These are phyloP conservation scores for Eubucco bourcierii DNA, from an alignment of 2,113 vertebrate genomes.

Conservation along the genomic window DNA sequence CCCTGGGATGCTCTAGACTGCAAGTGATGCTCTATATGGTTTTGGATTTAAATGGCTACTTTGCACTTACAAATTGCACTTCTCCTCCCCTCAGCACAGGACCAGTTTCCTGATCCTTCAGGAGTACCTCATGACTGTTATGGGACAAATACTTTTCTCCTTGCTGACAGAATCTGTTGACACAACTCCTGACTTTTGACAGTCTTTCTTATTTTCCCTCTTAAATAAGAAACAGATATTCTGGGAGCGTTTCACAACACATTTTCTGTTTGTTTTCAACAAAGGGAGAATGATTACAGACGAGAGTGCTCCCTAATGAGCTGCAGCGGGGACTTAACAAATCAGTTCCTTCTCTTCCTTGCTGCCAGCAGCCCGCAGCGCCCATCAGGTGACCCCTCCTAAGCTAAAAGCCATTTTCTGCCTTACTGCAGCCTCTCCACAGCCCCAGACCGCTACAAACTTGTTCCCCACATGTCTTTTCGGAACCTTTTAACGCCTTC, in stretches of 20 bases:
- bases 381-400: neutral
- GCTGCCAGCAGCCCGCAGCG: neutral
- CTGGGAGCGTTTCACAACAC: slow-evolving; percentile 26
- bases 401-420: neutral
- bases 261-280: slow-evolving; percentile 47
- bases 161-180: slow-evolving; percentile 30
- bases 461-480: neutral
- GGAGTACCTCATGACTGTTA: neutral
- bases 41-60: neutral
- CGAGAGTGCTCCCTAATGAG: neutral
- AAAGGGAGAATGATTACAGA: slow-evolving; percentile 47
- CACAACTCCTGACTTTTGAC: neutral
- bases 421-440: neutral
- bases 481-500: neutral
- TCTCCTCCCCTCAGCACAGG: neutral
- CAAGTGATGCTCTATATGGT: neutral
- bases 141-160: slow-evolving; percentile 12
- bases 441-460: neutral
- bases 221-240: slow-evolving; percentile 51
- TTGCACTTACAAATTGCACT: neutral
- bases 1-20: neutral
- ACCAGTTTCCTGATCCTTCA: neutral
- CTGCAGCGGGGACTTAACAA: neutral
- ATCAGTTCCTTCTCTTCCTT: neutral
- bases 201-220: neutral